phyloP scores from a whole-genome alignment of 2,888 invertebrate species.

The Caenorhabditis virilis region DNA sequence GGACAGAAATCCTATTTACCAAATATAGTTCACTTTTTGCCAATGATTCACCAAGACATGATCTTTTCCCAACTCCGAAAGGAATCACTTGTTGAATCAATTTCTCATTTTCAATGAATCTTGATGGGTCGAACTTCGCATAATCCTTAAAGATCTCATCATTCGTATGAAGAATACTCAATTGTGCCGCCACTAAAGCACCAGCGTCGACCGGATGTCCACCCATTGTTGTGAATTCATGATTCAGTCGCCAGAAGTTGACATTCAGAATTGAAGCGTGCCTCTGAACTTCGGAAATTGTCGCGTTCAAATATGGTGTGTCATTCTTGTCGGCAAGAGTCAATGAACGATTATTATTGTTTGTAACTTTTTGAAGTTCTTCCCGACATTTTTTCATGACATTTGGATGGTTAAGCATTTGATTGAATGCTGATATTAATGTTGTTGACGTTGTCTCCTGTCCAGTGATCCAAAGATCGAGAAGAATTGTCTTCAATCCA shows the following conservation, averaged over 20 bases:
- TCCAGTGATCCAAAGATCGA: slow-evolving; percentile 50
- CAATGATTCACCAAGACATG: slow-evolving; percentile 41
- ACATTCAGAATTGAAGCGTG: slow-evolving; percentile 36
- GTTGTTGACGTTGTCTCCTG: slow-evolving; percentile 48
- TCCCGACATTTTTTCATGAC: slow-evolving; percentile 18
- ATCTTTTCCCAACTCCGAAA: slow-evolving; percentile 41
- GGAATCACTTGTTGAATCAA: slow-evolving; percentile 32
- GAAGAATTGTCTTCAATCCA: slow-evolving; percentile 21
- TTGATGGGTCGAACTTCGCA: slow-evolving; percentile 31
- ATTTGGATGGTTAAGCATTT: slow-evolving; percentile 36
- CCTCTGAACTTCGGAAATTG: slow-evolving; percentile 40
- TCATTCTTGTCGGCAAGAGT: slow-evolving; percentile 6
- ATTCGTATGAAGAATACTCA: slow-evolving; percentile 35
- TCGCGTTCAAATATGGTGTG: slow-evolving; percentile 30
- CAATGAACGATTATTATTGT: slow-evolving; percentile 12
- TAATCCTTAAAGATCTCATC: slow-evolving; percentile 21
- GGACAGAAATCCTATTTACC: no score
- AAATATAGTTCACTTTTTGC: slow-evolving; percentile 45
- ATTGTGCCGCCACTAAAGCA: slow-evolving; percentile 29
- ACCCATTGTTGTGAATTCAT: slow-evolving; percentile 19
- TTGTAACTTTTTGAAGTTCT: slow-evolving; percentile 29
- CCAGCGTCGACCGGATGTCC: slow-evolving; percentile 28
- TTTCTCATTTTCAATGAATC: slow-evolving; percentile 24
- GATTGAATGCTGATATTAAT: slow-evolving; percentile 29
- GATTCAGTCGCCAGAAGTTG: slow-evolving; percentile 34